phyloP scores from a whole-genome alignment of 1,140 invertebrate genomes.

The Panulirus ornatus region DNA sequence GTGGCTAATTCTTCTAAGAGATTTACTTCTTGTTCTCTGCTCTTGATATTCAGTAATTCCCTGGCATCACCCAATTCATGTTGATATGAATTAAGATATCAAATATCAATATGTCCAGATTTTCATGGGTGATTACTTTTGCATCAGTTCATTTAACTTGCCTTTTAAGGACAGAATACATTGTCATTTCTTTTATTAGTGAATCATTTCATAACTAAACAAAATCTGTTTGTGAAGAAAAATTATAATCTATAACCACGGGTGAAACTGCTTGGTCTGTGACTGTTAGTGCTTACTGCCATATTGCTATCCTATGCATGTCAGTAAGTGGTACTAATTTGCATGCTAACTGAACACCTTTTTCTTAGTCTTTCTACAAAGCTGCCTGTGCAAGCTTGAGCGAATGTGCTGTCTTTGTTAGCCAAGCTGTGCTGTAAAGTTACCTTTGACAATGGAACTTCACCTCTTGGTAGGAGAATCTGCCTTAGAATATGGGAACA shows the following conservation, averaged over 20 bases:
- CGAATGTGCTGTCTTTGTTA: slow-evolving; percentile 41
- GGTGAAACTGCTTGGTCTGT: slow-evolving; percentile 65
- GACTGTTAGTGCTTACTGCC: slow-evolving; percentile 32
- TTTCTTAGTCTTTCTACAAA: neutral
- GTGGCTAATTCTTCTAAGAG: slow-evolving; percentile 42
- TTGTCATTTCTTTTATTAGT: neutral
- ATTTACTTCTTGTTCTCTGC: slow-evolving; percentile 40
- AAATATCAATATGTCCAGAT: neutral
- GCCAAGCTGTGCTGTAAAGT: slow-evolving; percentile 1
- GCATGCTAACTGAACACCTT: slow-evolving; percentile 16
- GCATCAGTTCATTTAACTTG: neutral
- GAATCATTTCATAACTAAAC: neutral
- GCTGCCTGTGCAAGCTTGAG: slow-evolving; percentile 41
- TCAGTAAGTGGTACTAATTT: neutral
- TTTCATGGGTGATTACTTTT: neutral
- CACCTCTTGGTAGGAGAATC: neutral
- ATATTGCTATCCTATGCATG: neutral
- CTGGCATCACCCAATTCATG: neutral
- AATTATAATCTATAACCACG: slow-evolving; percentile 65
- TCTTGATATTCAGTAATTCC: slow-evolving; percentile 41
- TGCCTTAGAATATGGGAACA: too few relatives aligned
- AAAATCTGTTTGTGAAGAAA: neutral
- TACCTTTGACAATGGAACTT: neutral
- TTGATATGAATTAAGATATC: neutral
- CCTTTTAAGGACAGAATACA: neutral